Conservation (phyloP, 2,888 invertebrate genomes). For the Drosophila basisetae region DNA sequence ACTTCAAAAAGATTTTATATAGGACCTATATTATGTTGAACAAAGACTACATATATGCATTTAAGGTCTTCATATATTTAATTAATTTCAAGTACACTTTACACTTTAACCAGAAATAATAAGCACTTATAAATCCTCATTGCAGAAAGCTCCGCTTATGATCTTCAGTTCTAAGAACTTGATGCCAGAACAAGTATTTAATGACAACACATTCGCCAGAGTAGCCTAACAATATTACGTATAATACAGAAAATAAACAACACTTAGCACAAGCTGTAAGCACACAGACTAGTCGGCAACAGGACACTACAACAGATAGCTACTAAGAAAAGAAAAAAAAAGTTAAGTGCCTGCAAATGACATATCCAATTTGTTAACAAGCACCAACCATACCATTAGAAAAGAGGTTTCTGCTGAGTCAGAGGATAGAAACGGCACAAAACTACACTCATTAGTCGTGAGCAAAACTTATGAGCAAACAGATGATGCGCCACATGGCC, state of each 20-base stretch:
- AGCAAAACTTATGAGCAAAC: constrained; percentile 18
- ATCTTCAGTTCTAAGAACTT: background rate
- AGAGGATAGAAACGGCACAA: constrained; percentile 8
- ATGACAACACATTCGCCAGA: constrained; percentile 1
- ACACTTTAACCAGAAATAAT: background rate
- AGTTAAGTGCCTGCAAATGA: constrained; percentile 61
- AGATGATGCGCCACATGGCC: constrained; percentile 15
- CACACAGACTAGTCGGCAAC: constrained; percentile 2
- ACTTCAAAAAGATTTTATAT: background rate
- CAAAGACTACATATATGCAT: background rate
- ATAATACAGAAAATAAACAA: constrained; percentile 1
- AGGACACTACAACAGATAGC: background rate
- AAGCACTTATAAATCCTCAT: background rate
- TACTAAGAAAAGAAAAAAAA: background rate
- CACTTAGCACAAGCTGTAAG: constrained; percentile 11
- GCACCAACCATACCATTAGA: constrained; percentile 4
- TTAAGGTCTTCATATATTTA: background rate
- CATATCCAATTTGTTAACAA: constrained; percentile 62
- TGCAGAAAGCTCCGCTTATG: background rate
- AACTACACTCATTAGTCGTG: constrained; percentile 59
- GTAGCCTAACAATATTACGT: background rate
- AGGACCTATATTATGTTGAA: background rate
- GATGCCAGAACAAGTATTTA: background rate
- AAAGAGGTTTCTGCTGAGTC: background rate
- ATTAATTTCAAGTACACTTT: background rate